A percentile compares a stretch with the other conserved stretches of the same genome.
Evolutionary conservation across 1,140 invertebrate genomes (phyloP).

Genomic region (Chelonus insularis): DNA sequence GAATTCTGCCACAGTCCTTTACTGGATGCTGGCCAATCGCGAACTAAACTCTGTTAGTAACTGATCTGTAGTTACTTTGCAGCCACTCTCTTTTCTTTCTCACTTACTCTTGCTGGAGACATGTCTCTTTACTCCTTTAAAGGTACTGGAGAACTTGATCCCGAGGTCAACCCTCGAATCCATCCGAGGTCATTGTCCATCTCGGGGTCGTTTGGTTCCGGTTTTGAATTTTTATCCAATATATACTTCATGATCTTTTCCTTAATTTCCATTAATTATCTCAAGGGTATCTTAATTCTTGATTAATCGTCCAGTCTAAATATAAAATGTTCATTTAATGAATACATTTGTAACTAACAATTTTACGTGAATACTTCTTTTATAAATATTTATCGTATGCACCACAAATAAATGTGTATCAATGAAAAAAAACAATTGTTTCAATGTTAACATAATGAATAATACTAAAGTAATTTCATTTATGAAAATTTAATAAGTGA

Average conservation of each 20-base stretch:
- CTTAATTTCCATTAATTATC: no score
- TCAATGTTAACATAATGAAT: no score
- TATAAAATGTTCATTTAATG: no score
- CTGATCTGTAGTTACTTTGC: neutral
- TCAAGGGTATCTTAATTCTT: no score
- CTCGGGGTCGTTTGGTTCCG: neutral
- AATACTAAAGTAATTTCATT: no score
- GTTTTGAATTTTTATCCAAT: neutral
- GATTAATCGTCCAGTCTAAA: no score
- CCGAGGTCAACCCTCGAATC: neutral
- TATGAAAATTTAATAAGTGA: no score
- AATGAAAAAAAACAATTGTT: no score
- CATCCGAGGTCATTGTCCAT: neutral
- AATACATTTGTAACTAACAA: no score
- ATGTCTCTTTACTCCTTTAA: neutral
- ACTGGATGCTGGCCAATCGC: conserved; percentile 14
- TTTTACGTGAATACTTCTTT: no score
- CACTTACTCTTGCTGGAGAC: neutral
- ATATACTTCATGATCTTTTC: neutral
- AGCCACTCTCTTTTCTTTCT: neutral
- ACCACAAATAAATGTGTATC: no score
- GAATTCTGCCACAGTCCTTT: conserved; percentile 8
- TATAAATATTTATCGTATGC: no score
- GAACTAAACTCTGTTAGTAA: neutral
- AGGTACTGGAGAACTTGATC: neutral